phyloP scores from a whole-genome alignment of 2,888 invertebrate species.

The Drosophila prolongata region DNA sequence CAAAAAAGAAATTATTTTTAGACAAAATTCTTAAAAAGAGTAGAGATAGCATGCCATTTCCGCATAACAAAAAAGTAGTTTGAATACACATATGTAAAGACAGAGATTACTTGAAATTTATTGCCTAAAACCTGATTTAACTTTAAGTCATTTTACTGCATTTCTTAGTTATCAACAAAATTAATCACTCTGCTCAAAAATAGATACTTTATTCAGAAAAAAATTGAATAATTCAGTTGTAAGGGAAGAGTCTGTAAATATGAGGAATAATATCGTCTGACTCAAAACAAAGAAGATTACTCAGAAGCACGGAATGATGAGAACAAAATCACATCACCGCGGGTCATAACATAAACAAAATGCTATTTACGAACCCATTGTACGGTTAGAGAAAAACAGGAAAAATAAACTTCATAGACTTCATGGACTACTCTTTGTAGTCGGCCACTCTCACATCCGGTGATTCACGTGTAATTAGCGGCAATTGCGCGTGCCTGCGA shows the following conservation, averaged over 20 bases:
- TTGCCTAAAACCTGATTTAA: no score
- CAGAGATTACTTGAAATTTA: no score
- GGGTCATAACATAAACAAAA: neutral
- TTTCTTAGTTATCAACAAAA: no score
- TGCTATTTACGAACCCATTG: neutral
- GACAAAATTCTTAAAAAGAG: no score
- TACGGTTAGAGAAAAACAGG: neutral
- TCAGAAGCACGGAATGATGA: neutral
- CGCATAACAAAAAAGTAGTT: no score
- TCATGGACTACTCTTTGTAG: no score
- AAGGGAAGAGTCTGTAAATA: slow-evolving; percentile 1
- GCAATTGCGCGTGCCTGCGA: slow-evolving; percentile 19
- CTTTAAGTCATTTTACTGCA: no score
- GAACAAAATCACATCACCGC: slow-evolving; percentile 3
- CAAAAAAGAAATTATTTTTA: no score
- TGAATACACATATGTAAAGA: no score
- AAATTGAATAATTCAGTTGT: neutral
- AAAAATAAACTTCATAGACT: slow-evolving; percentile 7
- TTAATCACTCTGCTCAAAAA: no score
- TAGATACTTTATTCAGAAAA: neutral
- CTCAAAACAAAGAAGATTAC: slow-evolving; percentile 6
- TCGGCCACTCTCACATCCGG: slow-evolving; percentile 2
- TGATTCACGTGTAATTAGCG: slow-evolving; percentile 39
- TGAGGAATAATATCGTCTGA: neutral
- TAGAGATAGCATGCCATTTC: no score